Evolutionary conservation across 1,140 invertebrate genomes (phyloP), one percentile per base, ranked within the genome.

Genomic region (Drosophila nigrodunni): DNA sequence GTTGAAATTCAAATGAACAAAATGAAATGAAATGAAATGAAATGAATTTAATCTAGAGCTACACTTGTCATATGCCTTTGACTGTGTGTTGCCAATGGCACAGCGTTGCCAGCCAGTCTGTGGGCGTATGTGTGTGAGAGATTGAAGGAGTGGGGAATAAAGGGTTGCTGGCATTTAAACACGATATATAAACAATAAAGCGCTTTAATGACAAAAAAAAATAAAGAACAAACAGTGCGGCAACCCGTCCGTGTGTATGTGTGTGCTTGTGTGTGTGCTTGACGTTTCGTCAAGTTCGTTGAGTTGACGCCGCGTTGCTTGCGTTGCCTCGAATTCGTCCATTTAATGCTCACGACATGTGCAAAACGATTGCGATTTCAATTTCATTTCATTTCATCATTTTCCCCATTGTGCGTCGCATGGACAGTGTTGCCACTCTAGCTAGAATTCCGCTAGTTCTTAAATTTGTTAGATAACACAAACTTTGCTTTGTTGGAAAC

Each of bases 311-410:
- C 83, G 47, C 49, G 6, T 13, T 41, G 37, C 21, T 54, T 58
- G 8, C 15, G 43, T 6, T 43, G 18, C 41, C 11, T 35, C 52
- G 3, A 34, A 39, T 62, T 10, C 21, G 65, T 54, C 71, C 78
- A 88, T 82, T 87, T 77, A 88, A 88, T 61, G 41, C 57, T 55
- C 59, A 46, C 55, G 73, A 80, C 77, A 82, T 88, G 73, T 83
- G 80, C 67, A 83, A 83, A 83, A 55, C 78, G 85, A 85, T 89
- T 89, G 80, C 85, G 85, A 81, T 89, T 83, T 81, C 85, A 89
- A 89, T 89, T 89, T 89, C 85, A 89, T 83, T 88, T 88, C 77
- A 74, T 88, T 79, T 73, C 69, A 21, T 50, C 43, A 43, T 59
- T 39, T 30, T 30, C 25, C 25, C 13, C 57, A 62, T 57, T 72